Evolutionary conservation across 2,888 invertebrate species (phyloP), one percentile per base, ranked within the genome.

Genomic region (Glomeris marginata): DNA sequence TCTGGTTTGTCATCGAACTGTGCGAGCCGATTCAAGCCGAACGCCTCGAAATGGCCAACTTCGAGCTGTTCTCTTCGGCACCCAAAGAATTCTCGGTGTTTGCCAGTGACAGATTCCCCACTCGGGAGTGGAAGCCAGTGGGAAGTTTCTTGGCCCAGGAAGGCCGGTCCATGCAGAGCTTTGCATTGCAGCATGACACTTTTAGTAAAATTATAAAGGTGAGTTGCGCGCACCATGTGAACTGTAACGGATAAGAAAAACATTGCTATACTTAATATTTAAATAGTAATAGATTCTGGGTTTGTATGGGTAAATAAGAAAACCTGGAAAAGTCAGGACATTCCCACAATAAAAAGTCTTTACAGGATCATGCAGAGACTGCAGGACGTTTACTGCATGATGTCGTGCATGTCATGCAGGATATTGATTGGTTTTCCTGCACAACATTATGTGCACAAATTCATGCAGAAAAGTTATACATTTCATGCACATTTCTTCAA

Each of bases 1-100:
- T 87, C 55, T 91, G 94, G 92, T 90, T 99, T 68, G 81, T 95
- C 28, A 84, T 98, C 2, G 97, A 99, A 69, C 75, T 99, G 1
- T 99, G 98, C 70, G 98, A 99, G 65, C 86, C 94, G 2, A 84
- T 99, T 54, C 94, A 94, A 70, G 85, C 92, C 2, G 87, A 85
- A 66, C 84, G 83, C 60, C 66, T 98, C 54, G 94, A 97, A 61
- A 71, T 98, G 58, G 98, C 94, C 2, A 98, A 98, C 68, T 90
- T 91, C 65, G 98, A 99, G 69, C 71, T 98, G 52, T 99, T 98
- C 69, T 95, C 97, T 6, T 97, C 95, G 0, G 85, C 87, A 22
- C 95, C 95, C 13, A 85, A 85, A 67, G 86, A 90, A 55, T 84
- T 98, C 64, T 78, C 81, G 15, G 81, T 91, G 6, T 84, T 76